Base-by-base conservation (phyloP, 2,888 invertebrate genomes). In the Dicranocentrus wangi region DNA sequence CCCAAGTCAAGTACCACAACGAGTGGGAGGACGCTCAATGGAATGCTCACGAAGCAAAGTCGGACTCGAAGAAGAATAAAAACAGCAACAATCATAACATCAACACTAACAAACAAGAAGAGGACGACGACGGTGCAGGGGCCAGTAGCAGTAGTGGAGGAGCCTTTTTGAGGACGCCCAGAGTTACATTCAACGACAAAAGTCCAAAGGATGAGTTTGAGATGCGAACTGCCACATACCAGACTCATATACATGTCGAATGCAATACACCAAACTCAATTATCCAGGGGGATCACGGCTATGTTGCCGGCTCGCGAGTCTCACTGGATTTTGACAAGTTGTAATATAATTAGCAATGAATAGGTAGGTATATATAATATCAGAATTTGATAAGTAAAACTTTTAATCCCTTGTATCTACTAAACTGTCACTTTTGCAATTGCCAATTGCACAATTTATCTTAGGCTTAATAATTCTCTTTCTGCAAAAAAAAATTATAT, bases 241-340 rank as follows among this genome's bases (percentile, higher is more conserved):
- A 63, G 10, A 70, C 70, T 17, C 32, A 70, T 10, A 65, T 78
- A 39, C 78, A 70, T 42, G 43, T 78, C 15, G 65, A 78, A 21
- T 28, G 69, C 19, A 1, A 17, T 5, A 70, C 80, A 0, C 82
- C 82, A 10, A 19, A 53, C 28, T 78, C 78, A 15, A 82, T 82
- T 47, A 15, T 82, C 23, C 72, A 53, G 21, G 69, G 23, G n/a
- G 82, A 79, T 42, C 82, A 79, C 23, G 79, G 82, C 10, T 82
- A 82, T 25, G 66, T 82, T 28, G 53, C 68, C 1, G 82, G 75
- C 10, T 79, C 78, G 3, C 51, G 82, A 15, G 65, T 68, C 7
- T 82, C 82, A 3, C 65, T 79, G 1, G 82, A 82, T n/a, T 47
- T 47, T 3, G 47, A 47, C 32, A 32, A 32, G 32, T 7, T 32